Evolutionary conservation across 1,140 invertebrate species (phyloP), one percentile per base, ranked within the genome.

Genomic region (Philaenus spumarius): DNA sequence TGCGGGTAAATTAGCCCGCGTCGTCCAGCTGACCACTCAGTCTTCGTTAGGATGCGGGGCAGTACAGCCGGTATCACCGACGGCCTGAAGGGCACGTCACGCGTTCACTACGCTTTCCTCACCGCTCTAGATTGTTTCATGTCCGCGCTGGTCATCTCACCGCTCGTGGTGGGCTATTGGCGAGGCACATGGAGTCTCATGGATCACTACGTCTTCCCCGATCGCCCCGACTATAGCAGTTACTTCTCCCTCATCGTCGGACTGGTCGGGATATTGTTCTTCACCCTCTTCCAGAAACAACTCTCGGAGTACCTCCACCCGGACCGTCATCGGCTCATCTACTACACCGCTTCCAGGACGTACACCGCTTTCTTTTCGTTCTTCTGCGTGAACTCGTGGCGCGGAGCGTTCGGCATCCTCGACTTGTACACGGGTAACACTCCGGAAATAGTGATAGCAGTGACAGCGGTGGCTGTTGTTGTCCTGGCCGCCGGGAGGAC

Each of bases 161-260:
- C 89, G 7, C 80, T 84, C 9, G 88, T 91, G 1, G 87, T 93
- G 7, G 80, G 82, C 45, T 93, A 91, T 68, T 93, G 90, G 90
- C 77, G 90, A 24, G 87, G 88, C 50, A 88, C 87, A 24, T 93
- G 89, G 89, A 79, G 82, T 42, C 77, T 93, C 15, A 84, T 89
- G 77, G 86, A 85, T 59, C 67, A 81, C 24, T 84, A 86, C 69
- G 75, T 90, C 20, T 81, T 82, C 46, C 84, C 86, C 1, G 71
- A 76, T 0, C 68, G 82, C 24, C 67, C 72, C 11, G 69, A 80
- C 0, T 59, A 78, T 2, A 89, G 85, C 65, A 79, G 80, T 9
- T 69, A 80, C 12, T 72, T 79, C n/a, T 89, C 87, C 46, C 74
- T 85, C 2, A 62, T 72, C 0, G 80, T 90, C 59, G 89, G 89